Base-by-base conservation (phyloP, 1,140 invertebrate species). In the Ips typographus region DNA sequence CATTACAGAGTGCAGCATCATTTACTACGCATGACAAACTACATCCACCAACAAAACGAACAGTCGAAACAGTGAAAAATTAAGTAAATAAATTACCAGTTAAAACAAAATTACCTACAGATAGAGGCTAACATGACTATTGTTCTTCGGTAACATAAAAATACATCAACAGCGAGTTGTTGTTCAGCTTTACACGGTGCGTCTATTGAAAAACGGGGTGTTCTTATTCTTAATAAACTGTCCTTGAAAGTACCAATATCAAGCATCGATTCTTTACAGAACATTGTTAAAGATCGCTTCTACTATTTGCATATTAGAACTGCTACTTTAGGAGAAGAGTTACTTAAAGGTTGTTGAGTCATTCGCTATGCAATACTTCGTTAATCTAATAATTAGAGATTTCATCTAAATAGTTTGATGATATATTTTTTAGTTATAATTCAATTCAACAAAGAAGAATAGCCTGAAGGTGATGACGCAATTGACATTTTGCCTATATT, bases 291-390 rank as follows among this genome's bases (percentile, higher is more conserved):
- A 39, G 60, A 65, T 56, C 63, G 51, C 3, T 56, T 4, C 49
- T 49, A 39, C 42, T 65, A 65, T 65, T 63, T 63, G 60, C 60
- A 63, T 63, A 44, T 63, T 63, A 52, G 39, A 42, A 63, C 52
- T n/a, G 60, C 60, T 63, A 63, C 60, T 52, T 63, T 37, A 47
- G 39, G 38, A n/a, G 36, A 44, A 6, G 39, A 38, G 41, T 40
- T 57, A 8, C n/a, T 57, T 57, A 6, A 52, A 52, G 37, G 4
- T 52, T 52, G 37, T 22, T 7, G 4, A 52, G 44, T 6, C 44
- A 52, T 52, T 4, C 3, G 4, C 4, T 36, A 52, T 36, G 51
- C 37, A 4, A 52, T 22, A n/a, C 3, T 52, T 22, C 22, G 22
- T 22, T 22, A 22, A 22, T 22, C 22, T 22, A 22, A 22, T 22